Evolutionary conservation across 1,140 invertebrate genomes (phyloP).

Genomic region (Ceratina calcarata): DNA sequence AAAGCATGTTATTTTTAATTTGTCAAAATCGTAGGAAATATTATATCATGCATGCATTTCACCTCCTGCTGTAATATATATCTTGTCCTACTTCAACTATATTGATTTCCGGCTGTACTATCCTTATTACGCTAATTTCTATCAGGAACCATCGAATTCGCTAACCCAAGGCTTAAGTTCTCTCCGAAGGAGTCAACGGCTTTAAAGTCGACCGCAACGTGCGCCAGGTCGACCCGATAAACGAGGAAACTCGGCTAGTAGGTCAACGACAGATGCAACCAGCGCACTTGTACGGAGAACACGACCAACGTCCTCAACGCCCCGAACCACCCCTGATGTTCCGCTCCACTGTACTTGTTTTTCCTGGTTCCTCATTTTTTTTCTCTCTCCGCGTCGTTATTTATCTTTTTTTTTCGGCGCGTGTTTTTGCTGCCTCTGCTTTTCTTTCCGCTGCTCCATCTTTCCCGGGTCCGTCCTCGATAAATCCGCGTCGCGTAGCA

Average conservation of each 20-base stretch:
- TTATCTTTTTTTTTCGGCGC: neutral
- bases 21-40: too few relatives aligned
- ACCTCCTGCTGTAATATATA: too few relatives aligned
- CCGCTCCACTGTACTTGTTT: neutral
- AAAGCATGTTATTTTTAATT: too few relatives aligned
- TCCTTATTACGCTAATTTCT: conserved; percentile 12
- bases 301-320: neutral
- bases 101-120: neutral
- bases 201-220: conserved; percentile 61
- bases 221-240: conserved; percentile 55
- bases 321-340: neutral
- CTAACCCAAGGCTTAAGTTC: neutral
- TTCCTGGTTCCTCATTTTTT: neutral
- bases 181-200: conserved; percentile 39
- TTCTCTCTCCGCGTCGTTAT: neutral
- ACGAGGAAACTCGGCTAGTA: conserved; percentile 69
- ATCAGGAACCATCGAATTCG: neutral
- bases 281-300: conserved; percentile 38
- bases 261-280: conserved; percentile 67
- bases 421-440: neutral
- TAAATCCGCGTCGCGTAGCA: conserved; percentile 12
- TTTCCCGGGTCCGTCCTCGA: neutral
- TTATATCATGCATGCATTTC: too few relatives aligned
- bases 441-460: neutral
- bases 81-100: too few relatives aligned